Percentiles rank a stretch among this genome's conserved stretches.
These are phyloP conservation scores for Neelides sp. DNA, from an alignment of 1,140 invertebrate genomes.

Conservation along the genomic window DNA sequence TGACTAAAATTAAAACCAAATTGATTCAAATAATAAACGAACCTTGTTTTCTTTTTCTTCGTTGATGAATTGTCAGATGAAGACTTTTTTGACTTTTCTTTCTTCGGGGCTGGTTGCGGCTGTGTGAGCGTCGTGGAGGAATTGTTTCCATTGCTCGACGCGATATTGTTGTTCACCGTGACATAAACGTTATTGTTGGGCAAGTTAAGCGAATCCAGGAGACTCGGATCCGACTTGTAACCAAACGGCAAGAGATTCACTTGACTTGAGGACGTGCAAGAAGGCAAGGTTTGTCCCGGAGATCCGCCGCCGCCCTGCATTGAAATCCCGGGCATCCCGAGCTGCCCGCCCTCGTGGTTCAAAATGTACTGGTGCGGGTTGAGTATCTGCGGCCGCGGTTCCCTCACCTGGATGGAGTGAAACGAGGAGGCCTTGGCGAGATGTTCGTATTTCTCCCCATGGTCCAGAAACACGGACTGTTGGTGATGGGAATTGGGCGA, in stretches of 20 bases:
- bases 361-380: too few relatives aligned
- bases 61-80: slow-evolving; percentile 76
- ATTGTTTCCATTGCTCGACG: slow-evolving; percentile 11
- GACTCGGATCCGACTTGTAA: slow-evolving; percentile 19
- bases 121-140: neutral
- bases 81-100: slow-evolving; percentile 50
- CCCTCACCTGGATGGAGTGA: slow-evolving; percentile 28
- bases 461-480: slow-evolving; percentile 8
- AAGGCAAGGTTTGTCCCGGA: neutral
- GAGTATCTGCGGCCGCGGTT: neutral
- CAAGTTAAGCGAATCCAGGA: slow-evolving; percentile 2
- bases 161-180: neutral
- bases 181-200: slow-evolving; percentile 2
- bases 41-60: slow-evolving; percentile 90
- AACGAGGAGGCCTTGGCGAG: slow-evolving; percentile 13
- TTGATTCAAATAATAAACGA: slow-evolving; percentile 28
- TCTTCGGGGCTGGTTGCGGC: slow-evolving; percentile 17
- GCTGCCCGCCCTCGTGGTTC: slow-evolving; percentile 5
- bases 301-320: slow-evolving; percentile 1
- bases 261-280: slow-evolving; percentile 16
- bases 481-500: slow-evolving; percentile 12
- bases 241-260: slow-evolving; percentile 25
- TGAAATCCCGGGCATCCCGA: slow-evolving; percentile 4
- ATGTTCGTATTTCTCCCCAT: neutral
- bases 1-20: neutral